phyloP scores from a whole-genome alignment of 2,113 vertebrate genomes.

The Bujurquina vittata region DNA sequence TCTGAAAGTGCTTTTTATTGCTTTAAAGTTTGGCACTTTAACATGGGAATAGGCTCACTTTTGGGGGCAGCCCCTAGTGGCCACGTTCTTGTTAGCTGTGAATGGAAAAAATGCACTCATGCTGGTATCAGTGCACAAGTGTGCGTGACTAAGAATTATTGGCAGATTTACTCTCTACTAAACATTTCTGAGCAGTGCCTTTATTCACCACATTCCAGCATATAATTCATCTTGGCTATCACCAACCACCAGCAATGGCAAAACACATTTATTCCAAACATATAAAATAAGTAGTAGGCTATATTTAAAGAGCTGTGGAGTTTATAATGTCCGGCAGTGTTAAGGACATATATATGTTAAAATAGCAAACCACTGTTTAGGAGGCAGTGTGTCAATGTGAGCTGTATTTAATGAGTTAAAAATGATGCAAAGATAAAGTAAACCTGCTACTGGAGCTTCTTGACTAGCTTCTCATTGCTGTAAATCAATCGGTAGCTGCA shows the following conservation, averaged over 20 bases:
- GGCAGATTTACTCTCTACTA: neutral
- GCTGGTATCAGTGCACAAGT: neutral
- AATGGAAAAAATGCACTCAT: neutral
- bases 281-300: neutral
- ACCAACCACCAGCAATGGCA: neutral
- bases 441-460: neutral
- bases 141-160: neutral
- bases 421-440: neutral
- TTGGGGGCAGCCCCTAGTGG: neutral
- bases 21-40: neutral
- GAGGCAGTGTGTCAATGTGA: neutral
- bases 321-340: neutral
- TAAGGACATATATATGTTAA: neutral
- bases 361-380: neutral
- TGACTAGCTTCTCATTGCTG: neutral
- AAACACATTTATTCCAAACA: neutral
- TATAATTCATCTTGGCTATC: neutral
- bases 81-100: neutral
- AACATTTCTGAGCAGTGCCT: neutral
- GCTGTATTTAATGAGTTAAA: neutral
- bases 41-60: neutral
- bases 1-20: neutral
- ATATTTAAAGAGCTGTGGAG: neutral
- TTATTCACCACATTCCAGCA: neutral
- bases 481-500: neutral